Base-by-base conservation (phyloP, 1,140 invertebrate species). In the Cotesia glomerata region DNA sequence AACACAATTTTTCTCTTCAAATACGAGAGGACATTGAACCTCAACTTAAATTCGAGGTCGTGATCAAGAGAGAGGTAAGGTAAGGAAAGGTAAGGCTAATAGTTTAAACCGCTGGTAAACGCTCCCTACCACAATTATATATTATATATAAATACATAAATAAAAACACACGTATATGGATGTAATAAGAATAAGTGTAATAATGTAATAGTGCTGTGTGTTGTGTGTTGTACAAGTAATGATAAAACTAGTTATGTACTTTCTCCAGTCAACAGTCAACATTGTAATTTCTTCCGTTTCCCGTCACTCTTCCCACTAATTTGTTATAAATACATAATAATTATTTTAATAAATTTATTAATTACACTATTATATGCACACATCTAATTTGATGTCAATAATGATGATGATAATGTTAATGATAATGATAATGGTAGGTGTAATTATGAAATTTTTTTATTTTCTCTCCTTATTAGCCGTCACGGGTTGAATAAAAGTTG, bases 11-110 rank as follows among this genome's bases (percentile, higher is more conserved):
- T 45, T 45, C 7, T 45, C 11, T 45, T 45, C 39, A 45, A 45
- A 54, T 16, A 14, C 52, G 4, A n/a, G 11, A 62, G 80, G 79
- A 82, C 79, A 78, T 80, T 81, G 80, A 81, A 81, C 81, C 73
- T 73, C 69, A 70, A 56, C 51, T 9, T 45, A 45, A 72, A 77
- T 82, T 83, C 80, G 81, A 83, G 81, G 81, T 83, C 81, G 78
- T 75, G 73, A 74, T 64, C 75, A 77, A 75, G 76, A 76, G 74
- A 79, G 80, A 36, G 26, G 26, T 26, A 26, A 26, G 26, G 26
- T 26, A 26, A 26, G 1, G 26, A 26, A 26, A 26, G 26, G 26
- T 26, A 26, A 26, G 35, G 14, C 11, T 32, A 63, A 36, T 4
- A 32, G 14, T 34, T 13, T 8, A 65, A 65, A 5, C 73, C 72